These are phyloP conservation scores for Neolamprologus kungweensis DNA, from an alignment of 2,113 vertebrate genomes.

Conservation along the genomic window DNA sequence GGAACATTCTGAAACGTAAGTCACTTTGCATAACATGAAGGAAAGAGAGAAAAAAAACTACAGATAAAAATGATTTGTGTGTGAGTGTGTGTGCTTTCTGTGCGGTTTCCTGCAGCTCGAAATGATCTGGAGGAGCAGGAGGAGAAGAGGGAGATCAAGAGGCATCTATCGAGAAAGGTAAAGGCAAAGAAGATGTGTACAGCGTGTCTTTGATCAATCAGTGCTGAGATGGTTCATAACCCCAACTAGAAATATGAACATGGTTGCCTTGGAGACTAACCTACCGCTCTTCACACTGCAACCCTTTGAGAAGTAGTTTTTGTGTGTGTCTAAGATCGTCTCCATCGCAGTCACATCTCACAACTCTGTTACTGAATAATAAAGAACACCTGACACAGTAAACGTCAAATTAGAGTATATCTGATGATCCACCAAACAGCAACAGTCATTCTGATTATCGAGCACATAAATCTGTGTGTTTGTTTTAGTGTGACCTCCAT, in stretches of 20 bases:
- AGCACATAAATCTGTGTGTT: not conserved
- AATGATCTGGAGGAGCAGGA: conserved; percentile 96
- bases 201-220: not conserved
- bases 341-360: not conserved
- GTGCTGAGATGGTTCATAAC: not conserved
- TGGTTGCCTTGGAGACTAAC: not conserved
- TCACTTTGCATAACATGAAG: not conserved
- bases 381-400: not conserved
- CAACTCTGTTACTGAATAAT: not conserved
- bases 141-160: conserved; percentile 97
- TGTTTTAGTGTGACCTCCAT: not conserved
- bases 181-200: not conserved
- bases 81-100: not conserved
- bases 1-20: conserved; percentile 98
- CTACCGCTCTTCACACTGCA: not conserved
- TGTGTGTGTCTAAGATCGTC: not conserved
- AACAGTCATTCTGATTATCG: not conserved
- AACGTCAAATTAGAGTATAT: not conserved
- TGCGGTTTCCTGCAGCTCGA: conserved; percentile 71
- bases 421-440: not conserved
- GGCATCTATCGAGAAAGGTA: conserved; percentile 90
- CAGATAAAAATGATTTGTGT: not conserved
- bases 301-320: not conserved
- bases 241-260: not conserved
- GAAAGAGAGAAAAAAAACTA: not conserved